Evolutionary conservation across 2,113 vertebrate genomes (phyloP).

Genomic region (Lepus europaeus): DNA sequence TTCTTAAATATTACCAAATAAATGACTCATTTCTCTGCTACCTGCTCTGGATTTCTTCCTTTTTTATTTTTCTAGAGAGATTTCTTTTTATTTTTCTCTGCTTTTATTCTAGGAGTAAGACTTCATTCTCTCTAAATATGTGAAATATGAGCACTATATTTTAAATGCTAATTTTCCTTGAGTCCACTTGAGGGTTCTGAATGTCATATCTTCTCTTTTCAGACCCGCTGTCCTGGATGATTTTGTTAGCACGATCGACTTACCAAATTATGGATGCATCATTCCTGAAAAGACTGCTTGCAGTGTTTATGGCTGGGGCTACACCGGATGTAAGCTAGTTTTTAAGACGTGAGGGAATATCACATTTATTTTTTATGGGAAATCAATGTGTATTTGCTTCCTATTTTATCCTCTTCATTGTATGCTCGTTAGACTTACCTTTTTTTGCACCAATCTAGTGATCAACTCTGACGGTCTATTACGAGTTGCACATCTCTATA

Average conservation of each 20-base stretch:
- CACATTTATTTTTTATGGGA: constrained; percentile 8
- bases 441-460: constrained; percentile 86
- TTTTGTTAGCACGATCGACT: constrained; percentile 93
- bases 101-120: not conserved
- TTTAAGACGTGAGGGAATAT: constrained; percentile 68
- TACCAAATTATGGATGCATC: constrained; percentile 95
- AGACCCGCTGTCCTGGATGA: constrained; percentile 93
- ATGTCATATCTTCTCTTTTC: constrained; percentile 70
- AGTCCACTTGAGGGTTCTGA: not conserved
- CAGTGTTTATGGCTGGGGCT: constrained; percentile 98
- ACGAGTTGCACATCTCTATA: constrained; percentile 92
- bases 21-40: not conserved
- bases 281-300: constrained; percentile 95
- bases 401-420: not conserved
- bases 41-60: not conserved
- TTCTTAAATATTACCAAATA: constrained; percentile 20
- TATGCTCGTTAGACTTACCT: not conserved
- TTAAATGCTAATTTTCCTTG: not conserved
- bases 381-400: not conserved
- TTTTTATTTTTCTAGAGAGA: not conserved
- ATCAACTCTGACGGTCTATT: constrained; percentile 93
- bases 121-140: constrained; percentile 3
- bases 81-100: not conserved
- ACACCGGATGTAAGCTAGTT: constrained; percentile 95
- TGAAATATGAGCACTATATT: not conserved